Evolutionary conservation across 2,113 vertebrate species (phyloP).

Genomic region (Rhizomys pruinosus): DNA sequence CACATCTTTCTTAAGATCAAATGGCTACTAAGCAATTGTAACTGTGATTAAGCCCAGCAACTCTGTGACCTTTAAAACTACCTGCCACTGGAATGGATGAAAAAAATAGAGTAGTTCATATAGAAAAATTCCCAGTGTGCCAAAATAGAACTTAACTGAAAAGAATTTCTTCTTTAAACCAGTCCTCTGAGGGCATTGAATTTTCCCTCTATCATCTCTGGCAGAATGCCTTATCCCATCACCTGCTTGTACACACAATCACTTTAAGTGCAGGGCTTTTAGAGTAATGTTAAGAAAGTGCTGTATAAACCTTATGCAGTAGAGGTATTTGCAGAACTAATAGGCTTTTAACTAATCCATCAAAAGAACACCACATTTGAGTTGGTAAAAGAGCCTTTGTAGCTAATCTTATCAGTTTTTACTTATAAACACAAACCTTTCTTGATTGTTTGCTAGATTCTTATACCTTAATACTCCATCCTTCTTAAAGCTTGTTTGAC

Average conservation of each 20-base stretch:
- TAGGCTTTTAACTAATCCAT: slow-evolving; percentile 34
- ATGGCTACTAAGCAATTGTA: neutral
- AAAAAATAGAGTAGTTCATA: neutral
- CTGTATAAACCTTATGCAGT: slow-evolving; percentile 29
- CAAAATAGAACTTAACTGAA: neutral
- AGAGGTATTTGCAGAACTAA: slow-evolving; percentile 30
- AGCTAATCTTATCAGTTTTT: neutral
- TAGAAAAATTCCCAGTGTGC: neutral
- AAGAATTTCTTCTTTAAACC: neutral
- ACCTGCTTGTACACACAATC: slow-evolving; percentile 12
- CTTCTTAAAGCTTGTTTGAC: neutral
- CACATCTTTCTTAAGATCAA: neutral
- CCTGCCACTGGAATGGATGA: neutral
- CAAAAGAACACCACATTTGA: neutral
- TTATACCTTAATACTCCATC: neutral
- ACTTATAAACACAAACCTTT: slow-evolving; percentile 32
- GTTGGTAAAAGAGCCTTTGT: neutral
- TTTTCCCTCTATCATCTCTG: slow-evolving; percentile 25
- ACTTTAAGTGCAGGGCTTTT: slow-evolving; percentile 59
- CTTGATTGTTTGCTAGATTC: neutral
- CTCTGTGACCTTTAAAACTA: slow-evolving; percentile 12
- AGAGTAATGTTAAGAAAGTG: slow-evolving; percentile 17
- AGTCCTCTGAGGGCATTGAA: neutral
- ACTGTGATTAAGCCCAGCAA: slow-evolving; percentile 10
- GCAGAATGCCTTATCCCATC: slow-evolving; percentile 8